Evolutionary conservation across 1,140 invertebrate species (phyloP).

Genomic region (Steinernema khuongi): DNA sequence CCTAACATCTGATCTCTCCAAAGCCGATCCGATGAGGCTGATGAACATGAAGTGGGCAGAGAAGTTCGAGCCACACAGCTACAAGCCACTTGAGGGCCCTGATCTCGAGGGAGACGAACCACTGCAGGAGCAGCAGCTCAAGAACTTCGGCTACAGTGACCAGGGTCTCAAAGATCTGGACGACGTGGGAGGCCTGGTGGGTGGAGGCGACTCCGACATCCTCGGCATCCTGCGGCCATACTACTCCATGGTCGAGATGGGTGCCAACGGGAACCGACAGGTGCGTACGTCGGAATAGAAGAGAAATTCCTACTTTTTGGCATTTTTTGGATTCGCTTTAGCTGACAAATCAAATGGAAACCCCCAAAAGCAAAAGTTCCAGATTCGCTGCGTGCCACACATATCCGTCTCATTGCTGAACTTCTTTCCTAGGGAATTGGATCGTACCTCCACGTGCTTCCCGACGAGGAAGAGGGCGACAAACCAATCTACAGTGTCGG

Average conservation of each 20-base stretch:
- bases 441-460: constrained; percentile 42
- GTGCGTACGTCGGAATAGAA: neutral
- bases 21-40: neutral
- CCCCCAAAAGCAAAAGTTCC: no score
- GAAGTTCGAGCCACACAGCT: neutral
- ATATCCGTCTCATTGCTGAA: no score
- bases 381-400: no score
- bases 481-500: constrained; percentile 41
- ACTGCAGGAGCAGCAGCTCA: constrained; percentile 5
- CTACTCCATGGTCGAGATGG: constrained; percentile 43
- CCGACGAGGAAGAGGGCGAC: constrained; percentile 40
- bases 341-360: no score
- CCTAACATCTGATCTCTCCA: neutral
- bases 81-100: neutral
- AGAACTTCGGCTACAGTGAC: constrained; percentile 35
- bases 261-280: constrained; percentile 41
- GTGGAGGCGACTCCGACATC: constrained; percentile 37
- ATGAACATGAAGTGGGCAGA: constrained; percentile 12
- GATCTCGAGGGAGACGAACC: constrained; percentile 1
- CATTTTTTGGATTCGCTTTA: no score
- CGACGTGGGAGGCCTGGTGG: constrained; percentile 38
- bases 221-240: constrained; percentile 37
- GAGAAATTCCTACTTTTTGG: no score
- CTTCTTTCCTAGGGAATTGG: constrained; percentile 33
- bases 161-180: constrained; percentile 45